Evolutionary conservation across 2,888 invertebrate genomes (phyloP).

Genomic region (Leistus spinibarbis): DNA sequence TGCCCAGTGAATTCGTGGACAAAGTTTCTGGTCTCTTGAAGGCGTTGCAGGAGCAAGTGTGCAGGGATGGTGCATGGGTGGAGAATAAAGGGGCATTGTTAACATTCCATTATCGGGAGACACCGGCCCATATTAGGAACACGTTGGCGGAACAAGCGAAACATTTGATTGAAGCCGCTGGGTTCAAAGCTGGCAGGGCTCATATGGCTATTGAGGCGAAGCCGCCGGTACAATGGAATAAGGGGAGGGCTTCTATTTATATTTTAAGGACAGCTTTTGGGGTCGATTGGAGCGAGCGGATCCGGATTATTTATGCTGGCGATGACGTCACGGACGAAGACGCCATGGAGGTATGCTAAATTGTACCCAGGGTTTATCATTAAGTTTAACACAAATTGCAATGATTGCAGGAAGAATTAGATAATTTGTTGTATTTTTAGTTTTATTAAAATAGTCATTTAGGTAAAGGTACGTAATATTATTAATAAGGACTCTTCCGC

Average conservation of each 20-base stretch:
- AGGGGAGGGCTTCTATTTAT: conserved; percentile 88
- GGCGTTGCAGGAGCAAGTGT: conserved; percentile 81
- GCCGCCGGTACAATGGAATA: conserved; percentile 91
- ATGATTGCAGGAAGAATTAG: conserved; percentile 16
- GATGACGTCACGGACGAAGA: conserved; percentile 91
- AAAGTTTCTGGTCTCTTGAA: conserved; percentile 80
- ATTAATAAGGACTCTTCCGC: too few relatives aligned
- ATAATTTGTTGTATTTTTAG: neutral
- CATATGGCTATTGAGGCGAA: conserved; percentile 90
- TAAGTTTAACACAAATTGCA: neutral
- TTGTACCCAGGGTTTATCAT: neutral
- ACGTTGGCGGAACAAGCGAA: conserved; percentile 75
- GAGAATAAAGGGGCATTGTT: conserved; percentile 87
- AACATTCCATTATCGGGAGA: conserved; percentile 88
- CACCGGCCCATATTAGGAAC: conserved; percentile 71
- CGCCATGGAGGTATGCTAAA: conserved; percentile 76
- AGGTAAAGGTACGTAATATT: too few relatives aligned
- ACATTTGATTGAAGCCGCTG: conserved; percentile 73
- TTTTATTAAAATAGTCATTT: too few relatives aligned
- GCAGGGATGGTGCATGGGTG: conserved; percentile 88
- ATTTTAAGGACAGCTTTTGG: conserved; percentile 89
- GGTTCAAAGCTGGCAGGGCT: conserved; percentile 79
- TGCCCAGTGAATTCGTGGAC: conserved; percentile 83
- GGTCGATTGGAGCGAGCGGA: conserved; percentile 89
- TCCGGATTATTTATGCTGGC: conserved; percentile 87